Evolutionary conservation across 2,888 invertebrate species (phyloP).

Genomic region (Philaethria dido): DNA sequence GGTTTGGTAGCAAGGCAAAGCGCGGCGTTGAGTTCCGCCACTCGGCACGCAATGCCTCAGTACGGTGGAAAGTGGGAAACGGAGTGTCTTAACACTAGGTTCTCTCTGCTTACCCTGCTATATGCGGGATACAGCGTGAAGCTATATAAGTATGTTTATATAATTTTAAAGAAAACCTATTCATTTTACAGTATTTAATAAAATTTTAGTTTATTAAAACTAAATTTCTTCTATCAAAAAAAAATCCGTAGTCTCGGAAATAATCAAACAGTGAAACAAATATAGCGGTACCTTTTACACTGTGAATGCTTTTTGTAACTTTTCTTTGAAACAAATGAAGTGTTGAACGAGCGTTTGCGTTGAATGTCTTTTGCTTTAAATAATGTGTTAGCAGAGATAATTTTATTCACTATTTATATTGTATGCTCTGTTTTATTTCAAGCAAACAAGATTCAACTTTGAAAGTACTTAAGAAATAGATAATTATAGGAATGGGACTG

Average conservation of each 20-base stretch:
- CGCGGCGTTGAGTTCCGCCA: too few relatives aligned
- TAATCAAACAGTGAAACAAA: neutral
- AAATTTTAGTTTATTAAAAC: too few relatives aligned
- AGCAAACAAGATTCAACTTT: neutral
- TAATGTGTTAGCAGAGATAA: neutral
- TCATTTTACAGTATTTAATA: too few relatives aligned
- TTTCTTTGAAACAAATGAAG: neutral
- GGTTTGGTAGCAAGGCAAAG: too few relatives aligned
- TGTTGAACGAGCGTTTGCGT: neutral
- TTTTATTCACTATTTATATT: neutral
- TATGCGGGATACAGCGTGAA: too few relatives aligned
- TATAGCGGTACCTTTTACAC: neutral
- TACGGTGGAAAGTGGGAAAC: too few relatives aligned
- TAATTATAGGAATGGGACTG: neutral
- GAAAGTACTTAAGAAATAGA: neutral
- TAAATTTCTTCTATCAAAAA: neutral
- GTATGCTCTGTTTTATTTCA: conserved; percentile 11
- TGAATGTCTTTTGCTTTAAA: neutral
- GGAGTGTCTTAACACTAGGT: too few relatives aligned
- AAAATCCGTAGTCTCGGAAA: neutral
- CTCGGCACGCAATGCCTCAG: too few relatives aligned
- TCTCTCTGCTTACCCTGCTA: too few relatives aligned
- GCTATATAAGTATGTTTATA: too few relatives aligned
- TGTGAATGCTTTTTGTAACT: neutral
- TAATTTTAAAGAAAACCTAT: too few relatives aligned